Percentiles rank a stretch among this genome's conserved stretches.
Evolutionary conservation across 2,888 invertebrate genomes (phyloP).

Genomic region (Plutella xylostella): DNA sequence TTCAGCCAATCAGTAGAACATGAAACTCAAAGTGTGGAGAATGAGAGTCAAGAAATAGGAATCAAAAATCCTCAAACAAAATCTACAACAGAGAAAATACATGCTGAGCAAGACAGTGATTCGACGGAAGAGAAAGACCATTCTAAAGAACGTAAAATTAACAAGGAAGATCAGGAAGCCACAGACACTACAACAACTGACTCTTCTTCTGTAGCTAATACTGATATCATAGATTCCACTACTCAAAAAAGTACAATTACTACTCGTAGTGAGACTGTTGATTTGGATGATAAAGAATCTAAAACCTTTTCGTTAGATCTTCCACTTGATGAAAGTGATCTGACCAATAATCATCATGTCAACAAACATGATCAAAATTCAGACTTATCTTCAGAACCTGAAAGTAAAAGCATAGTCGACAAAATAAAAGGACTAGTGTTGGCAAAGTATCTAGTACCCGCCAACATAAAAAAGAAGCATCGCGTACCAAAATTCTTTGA

Average conservation of each 20-base stretch:
- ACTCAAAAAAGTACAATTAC: background rate
- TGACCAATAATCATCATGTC: no score
- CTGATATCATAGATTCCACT: background rate
- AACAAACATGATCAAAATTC: no score
- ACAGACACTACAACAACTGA: slow-evolving; percentile 6
- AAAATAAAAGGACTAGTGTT: slow-evolving; percentile 33
- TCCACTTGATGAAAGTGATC: slow-evolving; percentile 13
- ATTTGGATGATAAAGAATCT: slow-evolving; percentile 20
- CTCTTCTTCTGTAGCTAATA: background rate
- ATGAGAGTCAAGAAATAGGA: no score
- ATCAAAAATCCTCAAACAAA: no score
- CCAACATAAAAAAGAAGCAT: slow-evolving; percentile 41
- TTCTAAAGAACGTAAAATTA: no score
- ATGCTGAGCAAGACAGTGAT: no score
- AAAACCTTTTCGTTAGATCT: slow-evolving; percentile 24
- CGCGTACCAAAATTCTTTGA: slow-evolving; percentile 41
- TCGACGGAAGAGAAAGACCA: background rate
- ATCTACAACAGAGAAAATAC: no score
- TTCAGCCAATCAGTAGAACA: no score
- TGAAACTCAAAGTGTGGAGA: no score
- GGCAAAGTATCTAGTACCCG: slow-evolving; percentile 38
- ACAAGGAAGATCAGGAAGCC: background rate
- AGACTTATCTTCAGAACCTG: background rate
- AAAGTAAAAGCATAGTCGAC: slow-evolving; percentile 17
- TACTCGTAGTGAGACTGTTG: no score